Base-by-base conservation (phyloP, 2,113 vertebrate species). In the Harpagus bidentatus region DNA sequence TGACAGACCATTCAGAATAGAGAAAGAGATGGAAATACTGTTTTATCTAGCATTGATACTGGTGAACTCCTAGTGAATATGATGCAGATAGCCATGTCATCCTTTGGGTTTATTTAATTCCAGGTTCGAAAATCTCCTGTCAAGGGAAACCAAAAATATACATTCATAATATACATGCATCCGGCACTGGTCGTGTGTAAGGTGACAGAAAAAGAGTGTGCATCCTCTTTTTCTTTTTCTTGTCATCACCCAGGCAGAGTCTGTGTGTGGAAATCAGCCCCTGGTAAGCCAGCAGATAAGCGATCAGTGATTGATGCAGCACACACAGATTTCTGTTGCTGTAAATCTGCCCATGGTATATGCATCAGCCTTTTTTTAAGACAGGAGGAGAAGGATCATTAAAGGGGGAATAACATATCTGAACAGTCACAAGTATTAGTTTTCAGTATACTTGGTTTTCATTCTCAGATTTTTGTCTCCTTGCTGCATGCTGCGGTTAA, bases 111-210 rank as follows among this genome's bases (percentile, higher is more conserved):
- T 79, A 28, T n/a, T 61, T 71, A 72, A 77, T 80, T 90, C 59
- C 36, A 25, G 12, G 8, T 61, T 88, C 34, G 61, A 80, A 58
- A 72, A 22, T 36, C 9, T 70, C 16, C 53, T 86, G 36, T 81
- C 34, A 73, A 70, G 26, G 36, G 31, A 86, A 86, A 80, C 28
- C 16, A 73, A 61, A 77, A 42, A 20, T 53, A 31, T 5, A 23
- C 20, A 4, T 3, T 0, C 3, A 23, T 50, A 31, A 38, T 61
- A 42, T 32, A n/a, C 4, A 9, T 16, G 19, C 5, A 16, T 80
- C 32, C 48, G 69, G 36, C 66, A 29, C 7, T 4, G 40, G 18
- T 15, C 0, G 0, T 73, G 36, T 55, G 16, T 23, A 65, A 82
- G 58, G 69, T n/a, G 34, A 45, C 28, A 88, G 66, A 21, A 53